These are phyloP conservation scores for Pterocles burchelli DNA, from an alignment of 2,113 vertebrate genomes.

Conservation along the genomic window DNA sequence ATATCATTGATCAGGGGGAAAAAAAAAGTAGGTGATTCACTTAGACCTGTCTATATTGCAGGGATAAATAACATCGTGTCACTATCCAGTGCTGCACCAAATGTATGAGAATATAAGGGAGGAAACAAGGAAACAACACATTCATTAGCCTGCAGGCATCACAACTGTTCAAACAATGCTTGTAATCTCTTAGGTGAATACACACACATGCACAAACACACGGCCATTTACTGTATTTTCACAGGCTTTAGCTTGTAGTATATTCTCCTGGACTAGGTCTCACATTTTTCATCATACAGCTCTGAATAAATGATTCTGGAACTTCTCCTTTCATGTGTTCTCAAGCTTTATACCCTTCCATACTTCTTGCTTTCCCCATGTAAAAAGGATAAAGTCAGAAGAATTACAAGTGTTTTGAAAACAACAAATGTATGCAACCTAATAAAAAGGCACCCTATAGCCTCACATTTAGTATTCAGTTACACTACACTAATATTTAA, in stretches of 20 bases:
- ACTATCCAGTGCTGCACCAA: not conserved
- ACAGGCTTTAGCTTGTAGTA: not conserved
- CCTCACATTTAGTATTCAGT: not conserved
- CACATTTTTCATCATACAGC: not conserved
- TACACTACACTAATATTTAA: not conserved
- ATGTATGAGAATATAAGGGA: not conserved
- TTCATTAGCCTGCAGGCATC: not conserved
- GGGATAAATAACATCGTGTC: not conserved
- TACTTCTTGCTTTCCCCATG: not conserved
- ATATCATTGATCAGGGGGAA: not conserved
- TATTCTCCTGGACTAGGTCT: not conserved
- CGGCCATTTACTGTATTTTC: not conserved
- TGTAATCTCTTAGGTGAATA: not conserved
- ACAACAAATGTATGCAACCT: not conserved
- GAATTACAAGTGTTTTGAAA: not conserved
- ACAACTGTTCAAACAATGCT: not conserved
- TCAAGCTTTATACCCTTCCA: not conserved
- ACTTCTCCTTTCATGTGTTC: not conserved
- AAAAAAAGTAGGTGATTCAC: not conserved
- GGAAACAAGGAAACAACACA: not conserved
- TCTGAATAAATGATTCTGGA: not conserved
- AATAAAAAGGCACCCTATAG: not conserved
- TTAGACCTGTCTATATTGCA: not conserved
- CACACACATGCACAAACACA: not conserved
- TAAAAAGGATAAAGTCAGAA: not conserved